Percentiles rank a stretch among this genome's conserved stretches.
Evolutionary conservation across 2,113 vertebrate species (phyloP).

Genomic region (Crotophaga sulcirostris): DNA sequence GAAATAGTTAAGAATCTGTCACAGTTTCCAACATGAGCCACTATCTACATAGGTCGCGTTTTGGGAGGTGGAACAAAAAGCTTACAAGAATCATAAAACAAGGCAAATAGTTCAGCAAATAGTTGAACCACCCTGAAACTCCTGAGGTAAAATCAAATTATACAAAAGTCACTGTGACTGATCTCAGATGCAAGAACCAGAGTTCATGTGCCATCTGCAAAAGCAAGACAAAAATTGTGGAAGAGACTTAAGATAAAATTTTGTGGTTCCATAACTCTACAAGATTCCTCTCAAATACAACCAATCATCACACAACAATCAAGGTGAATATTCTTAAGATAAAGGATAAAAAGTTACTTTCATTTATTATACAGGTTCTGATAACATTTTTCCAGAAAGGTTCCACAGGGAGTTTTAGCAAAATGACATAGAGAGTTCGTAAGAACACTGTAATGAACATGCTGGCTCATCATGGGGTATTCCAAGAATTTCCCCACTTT

Average conservation of each 20-base stretch:
- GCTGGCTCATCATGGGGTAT: not conserved
- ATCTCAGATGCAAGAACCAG: not conserved
- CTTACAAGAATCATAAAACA: not conserved
- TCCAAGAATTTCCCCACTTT: not conserved
- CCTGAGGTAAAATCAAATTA: not conserved
- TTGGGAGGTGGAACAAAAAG: not conserved
- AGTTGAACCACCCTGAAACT: not conserved
- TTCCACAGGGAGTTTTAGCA: not conserved
- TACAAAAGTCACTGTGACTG: not conserved
- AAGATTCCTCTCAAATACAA: not conserved
- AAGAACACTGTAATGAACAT: not conserved
- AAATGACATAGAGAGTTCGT: not conserved
- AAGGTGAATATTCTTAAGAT: not conserved
- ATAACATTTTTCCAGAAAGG: not conserved
- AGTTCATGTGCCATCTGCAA: not conserved
- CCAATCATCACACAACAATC: not conserved
- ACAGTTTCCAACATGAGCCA: not conserved
- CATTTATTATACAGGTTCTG: not conserved
- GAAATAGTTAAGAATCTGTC: slow-evolving; percentile 11
- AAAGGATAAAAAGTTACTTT: not conserved
- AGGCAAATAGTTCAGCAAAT: not conserved
- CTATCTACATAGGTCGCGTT: not conserved
- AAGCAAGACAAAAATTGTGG: not conserved
- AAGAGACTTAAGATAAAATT: not conserved
- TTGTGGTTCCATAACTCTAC: fast-evolving